A percentile compares a stretch with the other conserved stretches of the same genome.
These are phyloP conservation scores for Takifugu bimaculatus DNA, from an alignment of 2,113 vertebrate genomes.

Conservation along the genomic window DNA sequence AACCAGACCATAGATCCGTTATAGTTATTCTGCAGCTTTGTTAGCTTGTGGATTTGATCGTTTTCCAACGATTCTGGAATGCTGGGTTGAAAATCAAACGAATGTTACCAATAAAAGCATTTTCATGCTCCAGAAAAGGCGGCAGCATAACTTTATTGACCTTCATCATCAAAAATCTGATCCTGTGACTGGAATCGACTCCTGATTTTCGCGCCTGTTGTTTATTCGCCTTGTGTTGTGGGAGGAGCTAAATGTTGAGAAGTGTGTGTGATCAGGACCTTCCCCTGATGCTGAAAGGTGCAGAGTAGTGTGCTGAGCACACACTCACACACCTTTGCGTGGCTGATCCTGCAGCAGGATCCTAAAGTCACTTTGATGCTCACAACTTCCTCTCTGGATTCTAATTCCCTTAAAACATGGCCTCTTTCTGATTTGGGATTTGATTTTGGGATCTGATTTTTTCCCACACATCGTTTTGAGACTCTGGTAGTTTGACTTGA, in stretches of 20 bases:
- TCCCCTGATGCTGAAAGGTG: constrained; percentile 25
- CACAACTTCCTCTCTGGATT: neutral
- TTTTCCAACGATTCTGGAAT: no score
- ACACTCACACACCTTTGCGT: constrained; percentile 34
- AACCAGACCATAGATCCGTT: no score
- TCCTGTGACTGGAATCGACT: no score
- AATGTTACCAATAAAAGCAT: no score
- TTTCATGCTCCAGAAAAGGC: no score
- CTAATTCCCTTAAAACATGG: constrained; percentile 13
- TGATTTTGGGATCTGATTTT: neutral
- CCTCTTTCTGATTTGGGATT: neutral
- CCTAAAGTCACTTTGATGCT: constrained; percentile 7
- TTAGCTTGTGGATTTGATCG: no score
- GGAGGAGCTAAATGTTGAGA: constrained; percentile 34
- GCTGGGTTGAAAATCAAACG: no score
- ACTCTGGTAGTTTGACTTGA: neutral
- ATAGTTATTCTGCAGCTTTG: no score
- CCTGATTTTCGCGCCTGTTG: neutral
- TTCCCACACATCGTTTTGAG: neutral
- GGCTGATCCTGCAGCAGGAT: constrained; percentile 8
- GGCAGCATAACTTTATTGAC: no score
- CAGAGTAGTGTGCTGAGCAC: constrained; percentile 10
- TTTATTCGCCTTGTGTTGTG: constrained; percentile 5
- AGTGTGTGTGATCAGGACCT: constrained; percentile 25
- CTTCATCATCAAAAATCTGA: no score